Evolutionary conservation across 2,113 vertebrate genomes (phyloP).

Genomic region (Periophthalmus modestus): DNA sequence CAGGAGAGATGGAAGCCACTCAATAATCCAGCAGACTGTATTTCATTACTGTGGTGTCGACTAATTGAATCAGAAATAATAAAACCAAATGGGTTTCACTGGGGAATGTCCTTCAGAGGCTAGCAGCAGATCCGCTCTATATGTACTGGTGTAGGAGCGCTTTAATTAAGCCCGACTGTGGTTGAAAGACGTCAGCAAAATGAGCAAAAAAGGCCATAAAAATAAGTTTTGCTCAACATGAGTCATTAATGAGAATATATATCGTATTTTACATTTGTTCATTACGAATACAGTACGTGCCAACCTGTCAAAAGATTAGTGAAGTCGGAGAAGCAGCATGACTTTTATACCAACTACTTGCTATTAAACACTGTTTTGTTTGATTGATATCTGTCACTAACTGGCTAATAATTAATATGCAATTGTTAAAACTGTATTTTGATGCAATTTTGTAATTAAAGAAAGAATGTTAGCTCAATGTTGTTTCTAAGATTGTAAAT

Average conservation of each 20-base stretch:
- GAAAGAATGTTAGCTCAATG: neutral
- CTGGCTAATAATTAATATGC: neutral
- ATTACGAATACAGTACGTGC: neutral
- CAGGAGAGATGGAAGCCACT: slow-evolving; percentile 38
- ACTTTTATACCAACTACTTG: too few relatives aligned
- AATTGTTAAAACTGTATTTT: neutral
- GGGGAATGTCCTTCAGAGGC: slow-evolving; percentile 31
- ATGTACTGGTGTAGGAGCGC: slow-evolving; percentile 16
- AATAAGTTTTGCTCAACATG: neutral
- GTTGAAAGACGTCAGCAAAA: neutral
- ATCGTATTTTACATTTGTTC: neutral
- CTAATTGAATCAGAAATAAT: slow-evolving; percentile 52
- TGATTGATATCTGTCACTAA: neutral
- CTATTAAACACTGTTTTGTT: neutral
- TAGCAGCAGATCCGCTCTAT: slow-evolving; percentile 6
- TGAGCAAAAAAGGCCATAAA: neutral
- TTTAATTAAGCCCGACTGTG: slow-evolving; percentile 3
- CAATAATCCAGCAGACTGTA: slow-evolving; percentile 40
- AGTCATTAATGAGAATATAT: neutral
- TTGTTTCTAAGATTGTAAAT: neutral
- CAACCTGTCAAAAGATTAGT: neutral
- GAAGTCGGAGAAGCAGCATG: too few relatives aligned
- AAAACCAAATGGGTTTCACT: slow-evolving; percentile 39
- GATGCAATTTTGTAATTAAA: neutral
- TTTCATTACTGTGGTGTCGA: slow-evolving; percentile 30